Conservation (phyloP, 2,888 invertebrate genomes). For the Acleris cristana region DNA sequence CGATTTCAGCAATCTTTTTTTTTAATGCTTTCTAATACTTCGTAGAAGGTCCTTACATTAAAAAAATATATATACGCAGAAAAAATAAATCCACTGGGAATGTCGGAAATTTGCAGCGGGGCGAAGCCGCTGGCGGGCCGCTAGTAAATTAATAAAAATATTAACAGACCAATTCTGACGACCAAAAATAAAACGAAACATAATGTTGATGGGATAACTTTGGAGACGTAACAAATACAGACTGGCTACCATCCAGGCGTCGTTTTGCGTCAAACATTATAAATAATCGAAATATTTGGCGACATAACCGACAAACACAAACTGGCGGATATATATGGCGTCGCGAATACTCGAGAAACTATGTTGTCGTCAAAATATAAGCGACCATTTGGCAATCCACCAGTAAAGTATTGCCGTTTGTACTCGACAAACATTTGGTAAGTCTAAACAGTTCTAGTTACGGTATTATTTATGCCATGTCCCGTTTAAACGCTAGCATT, state of each 20-base stretch:
- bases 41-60: no score
- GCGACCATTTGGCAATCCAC: conserved; percentile 29
- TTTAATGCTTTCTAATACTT: no score
- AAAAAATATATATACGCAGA: no score
- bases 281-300: conserved; percentile 67
- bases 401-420: conserved; percentile 2
- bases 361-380: conserved; percentile 20
- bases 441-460: neutral
- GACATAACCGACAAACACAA: conserved; percentile 46
- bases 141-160: neutral
- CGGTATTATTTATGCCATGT: no score
- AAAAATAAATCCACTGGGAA: no score
- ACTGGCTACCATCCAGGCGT: conserved; percentile 62
- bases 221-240: conserved; percentile 22
- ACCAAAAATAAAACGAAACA: conserved; percentile 15
- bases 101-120: no score
- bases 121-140: no score
- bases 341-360: conserved; percentile 20
- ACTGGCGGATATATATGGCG: conserved; percentile 24
- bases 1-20: no score
- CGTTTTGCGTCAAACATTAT: conserved; percentile 64
- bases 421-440: neutral
- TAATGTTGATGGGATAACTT: conserved; percentile 14
- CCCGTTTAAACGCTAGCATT: no score
- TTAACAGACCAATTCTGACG: conserved; percentile 4